Evolutionary conservation across 2,113 vertebrate species (phyloP).

Genomic region (Oryzias javanicus): DNA sequence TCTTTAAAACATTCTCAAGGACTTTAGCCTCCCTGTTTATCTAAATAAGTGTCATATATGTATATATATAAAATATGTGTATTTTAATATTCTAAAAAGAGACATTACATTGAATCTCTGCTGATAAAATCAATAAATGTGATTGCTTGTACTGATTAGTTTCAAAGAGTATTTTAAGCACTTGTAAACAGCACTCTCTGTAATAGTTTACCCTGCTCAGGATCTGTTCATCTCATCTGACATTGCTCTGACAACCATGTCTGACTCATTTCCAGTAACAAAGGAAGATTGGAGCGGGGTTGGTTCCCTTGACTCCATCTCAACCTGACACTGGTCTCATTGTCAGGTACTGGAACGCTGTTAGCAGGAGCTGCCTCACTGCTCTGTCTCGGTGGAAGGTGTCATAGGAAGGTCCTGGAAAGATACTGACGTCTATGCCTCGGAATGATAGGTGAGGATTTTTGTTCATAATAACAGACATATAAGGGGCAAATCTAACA

Average conservation of each 20-base stretch:
- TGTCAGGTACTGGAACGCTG: slow-evolving; percentile 77
- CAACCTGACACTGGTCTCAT: slow-evolving; percentile 74
- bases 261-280: slow-evolving; percentile 58
- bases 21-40: slow-evolving; percentile 47
- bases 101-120: background rate
- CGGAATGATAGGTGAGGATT: slow-evolving; percentile 73
- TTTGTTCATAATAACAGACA: slow-evolving; percentile 61
- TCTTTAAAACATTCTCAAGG: slow-evolving; percentile 56
- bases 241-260: slow-evolving; percentile 67
- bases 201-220: slow-evolving; percentile 53
- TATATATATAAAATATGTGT: slow-evolving; percentile 53
- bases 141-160: slow-evolving; percentile 28
- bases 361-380: slow-evolving; percentile 78
- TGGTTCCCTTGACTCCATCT: slow-evolving; percentile 58
- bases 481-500: slow-evolving; percentile 49
- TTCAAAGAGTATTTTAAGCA: slow-evolving; percentile 34
- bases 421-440: slow-evolving; percentile 69
- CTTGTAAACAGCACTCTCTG: slow-evolving; percentile 36
- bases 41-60: slow-evolving; percentile 48
- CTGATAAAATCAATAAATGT: slow-evolving; percentile 18
- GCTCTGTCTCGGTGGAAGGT: slow-evolving; percentile 79
- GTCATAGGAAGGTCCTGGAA: slow-evolving; percentile 76
- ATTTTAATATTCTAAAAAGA: background rate
- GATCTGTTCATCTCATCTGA: slow-evolving; percentile 67
- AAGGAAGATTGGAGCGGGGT: slow-evolving; percentile 49